Conservation (phyloP, 2,113 vertebrate genomes). For the Leucopsar rothschildi region DNA sequence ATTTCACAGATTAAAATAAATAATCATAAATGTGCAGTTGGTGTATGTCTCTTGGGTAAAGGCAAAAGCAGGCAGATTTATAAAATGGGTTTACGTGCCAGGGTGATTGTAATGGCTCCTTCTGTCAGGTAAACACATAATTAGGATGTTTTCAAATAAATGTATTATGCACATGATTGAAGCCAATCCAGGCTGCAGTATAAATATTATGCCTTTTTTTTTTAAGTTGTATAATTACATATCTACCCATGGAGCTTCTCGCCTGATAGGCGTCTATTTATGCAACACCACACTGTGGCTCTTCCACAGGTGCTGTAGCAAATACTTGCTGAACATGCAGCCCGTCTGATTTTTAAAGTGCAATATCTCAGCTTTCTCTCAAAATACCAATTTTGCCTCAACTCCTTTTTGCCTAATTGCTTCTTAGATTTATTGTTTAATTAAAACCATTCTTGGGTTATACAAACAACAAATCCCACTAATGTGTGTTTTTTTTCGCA, state of each 20-base stretch:
- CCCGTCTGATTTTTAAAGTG: slow-evolving; percentile 23
- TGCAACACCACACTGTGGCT: slow-evolving; percentile 44
- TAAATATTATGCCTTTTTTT: slow-evolving; percentile 46
- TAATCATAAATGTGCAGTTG: slow-evolving; percentile 36
- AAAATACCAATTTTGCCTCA: slow-evolving; percentile 55
- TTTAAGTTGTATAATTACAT: slow-evolving; percentile 51
- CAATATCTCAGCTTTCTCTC: slow-evolving; percentile 51
- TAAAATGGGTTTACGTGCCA: slow-evolving; percentile 34
- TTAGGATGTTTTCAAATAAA: slow-evolving; percentile 70
- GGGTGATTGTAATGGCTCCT: slow-evolving; percentile 60
- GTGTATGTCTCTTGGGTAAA: slow-evolving; percentile 44
- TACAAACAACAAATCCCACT: slow-evolving; percentile 60
- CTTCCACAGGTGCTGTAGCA: slow-evolving; percentile 44
- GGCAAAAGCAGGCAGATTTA: slow-evolving; percentile 51
- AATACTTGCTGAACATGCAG: slow-evolving; percentile 44
- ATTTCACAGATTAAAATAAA: slow-evolving; percentile 32
- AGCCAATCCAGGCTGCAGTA: slow-evolving; percentile 46
- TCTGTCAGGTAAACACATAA: slow-evolving; percentile 67
- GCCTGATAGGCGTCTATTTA: slow-evolving; percentile 62
- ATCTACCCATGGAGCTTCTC: slow-evolving; percentile 48
- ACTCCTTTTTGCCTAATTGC: slow-evolving; percentile 59
- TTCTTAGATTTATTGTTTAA: slow-evolving; percentile 67
- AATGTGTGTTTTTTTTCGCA: slow-evolving; percentile 14
- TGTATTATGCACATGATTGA: slow-evolving; percentile 68
- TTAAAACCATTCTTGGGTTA: slow-evolving; percentile 53